A percentile compares a stretch with the other conserved stretches of the same genome.
Conservation (phyloP, 2,113 vertebrate genomes). For the Orientallactaga bullata region DNA sequence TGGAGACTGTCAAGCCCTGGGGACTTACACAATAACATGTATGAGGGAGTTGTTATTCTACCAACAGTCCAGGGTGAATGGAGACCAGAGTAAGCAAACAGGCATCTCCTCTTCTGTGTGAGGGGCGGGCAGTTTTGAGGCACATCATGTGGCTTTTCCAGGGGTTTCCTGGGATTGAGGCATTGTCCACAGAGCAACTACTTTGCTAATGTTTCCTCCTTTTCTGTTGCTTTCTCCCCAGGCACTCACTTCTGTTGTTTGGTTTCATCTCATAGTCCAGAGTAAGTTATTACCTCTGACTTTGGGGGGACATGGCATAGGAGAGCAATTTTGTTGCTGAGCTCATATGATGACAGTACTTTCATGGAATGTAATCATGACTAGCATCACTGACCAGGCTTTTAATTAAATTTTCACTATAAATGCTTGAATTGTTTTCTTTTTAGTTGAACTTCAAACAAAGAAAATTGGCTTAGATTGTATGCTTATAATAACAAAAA, state of each 20-base stretch:
- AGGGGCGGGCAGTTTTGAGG: neutral
- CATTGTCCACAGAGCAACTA: neutral
- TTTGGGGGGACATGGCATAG: neutral
- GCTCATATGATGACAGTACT: neutral
- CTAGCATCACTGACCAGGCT: neutral
- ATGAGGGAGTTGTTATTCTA: neutral
- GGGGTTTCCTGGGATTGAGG: neutral
- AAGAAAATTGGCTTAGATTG: neutral
- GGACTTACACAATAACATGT: neutral
- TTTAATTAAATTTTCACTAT: conserved; percentile 13
- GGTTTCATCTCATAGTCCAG: neutral
- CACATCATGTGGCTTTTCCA: neutral
- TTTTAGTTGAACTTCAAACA: conserved; percentile 38
- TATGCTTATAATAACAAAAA: conserved; percentile 29
- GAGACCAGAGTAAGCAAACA: neutral
- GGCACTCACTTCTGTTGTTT: neutral
- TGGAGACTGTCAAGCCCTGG: neutral
- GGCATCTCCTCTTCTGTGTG: neutral
- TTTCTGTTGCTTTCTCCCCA: neutral
- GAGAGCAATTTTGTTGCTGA: neutral
- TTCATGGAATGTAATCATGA: neutral
- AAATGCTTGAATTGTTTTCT: neutral
- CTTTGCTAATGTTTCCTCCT: neutral
- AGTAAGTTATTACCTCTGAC: neutral
- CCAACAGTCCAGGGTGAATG: neutral